Evolutionary conservation across 92 coral and sea anemone genomes (phyloP).

Genomic region (Parazoanthus darwini): DNA sequence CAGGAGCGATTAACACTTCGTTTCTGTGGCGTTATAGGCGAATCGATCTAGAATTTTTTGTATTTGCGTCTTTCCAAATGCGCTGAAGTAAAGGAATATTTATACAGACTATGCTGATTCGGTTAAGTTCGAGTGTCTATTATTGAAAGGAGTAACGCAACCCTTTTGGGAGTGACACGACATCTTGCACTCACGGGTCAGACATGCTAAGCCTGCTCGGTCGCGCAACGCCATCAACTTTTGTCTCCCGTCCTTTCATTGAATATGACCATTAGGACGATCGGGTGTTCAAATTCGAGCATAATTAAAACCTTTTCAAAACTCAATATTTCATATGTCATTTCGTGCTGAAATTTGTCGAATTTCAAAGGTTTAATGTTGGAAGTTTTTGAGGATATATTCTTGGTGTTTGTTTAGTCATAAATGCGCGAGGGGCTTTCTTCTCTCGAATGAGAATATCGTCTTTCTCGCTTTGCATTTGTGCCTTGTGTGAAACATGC

Average conservation of each 20-base stretch:
- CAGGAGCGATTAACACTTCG: conserved; percentile 29
- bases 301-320: not conserved
- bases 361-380: conserved; percentile 6
- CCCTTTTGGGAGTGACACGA: conserved; percentile 42
- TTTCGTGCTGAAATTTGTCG: conserved; percentile 7
- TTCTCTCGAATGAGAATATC: conserved; percentile 21
- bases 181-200: not conserved
- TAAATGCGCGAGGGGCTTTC: conserved; percentile 32
- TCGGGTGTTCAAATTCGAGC: not conserved
- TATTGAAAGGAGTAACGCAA: conserved; percentile 38
- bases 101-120: not conserved
- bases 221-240: conserved; percentile 33
- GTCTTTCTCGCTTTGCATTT: not conserved
- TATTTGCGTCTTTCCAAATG: not conserved
- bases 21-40: not conserved
- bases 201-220: conserved; percentile 12
- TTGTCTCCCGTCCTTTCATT: not conserved
- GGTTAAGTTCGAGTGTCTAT: conserved; percentile 21
- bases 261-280: not conserved
- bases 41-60: not conserved
- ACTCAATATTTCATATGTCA: not conserved
- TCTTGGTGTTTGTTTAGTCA: conserved; percentile 1
- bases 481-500: not conserved
- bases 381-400: not conserved
- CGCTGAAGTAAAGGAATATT: conserved; percentile 15